Evolutionary conservation across 2,888 invertebrate genomes (phyloP), one percentile per base, ranked within the genome.

Genomic region (Mamestra brassicae): DNA sequence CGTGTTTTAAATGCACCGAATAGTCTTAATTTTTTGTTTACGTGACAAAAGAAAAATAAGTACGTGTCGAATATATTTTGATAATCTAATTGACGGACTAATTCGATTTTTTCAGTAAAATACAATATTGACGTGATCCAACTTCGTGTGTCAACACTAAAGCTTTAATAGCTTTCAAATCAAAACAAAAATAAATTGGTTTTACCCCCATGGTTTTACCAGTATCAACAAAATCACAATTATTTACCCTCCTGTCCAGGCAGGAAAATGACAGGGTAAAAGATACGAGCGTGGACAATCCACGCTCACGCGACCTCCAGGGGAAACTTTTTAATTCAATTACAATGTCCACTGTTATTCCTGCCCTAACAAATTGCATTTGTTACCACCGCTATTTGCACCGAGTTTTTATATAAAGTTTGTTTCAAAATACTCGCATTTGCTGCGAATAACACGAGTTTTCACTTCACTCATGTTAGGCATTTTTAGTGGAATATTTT

Each of bases 321-420:
- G 80, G 86, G 65, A 78, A 71, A 89, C 87, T 83, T 90, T 90
- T 90, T 89, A 90, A 91, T 91, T 91, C 85, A 83, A 88, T 91
- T 90, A 87, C 78, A 55, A 72, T 77, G 77, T 76, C 82, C 69
- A 75, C 75, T 76, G 85, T 87, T 87, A 87, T 87, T 85, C 72
- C 84, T 81, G 78, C 71, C 74, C 64, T 72, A 80, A 85, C 86
- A 84, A 87, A 89, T 89, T 85, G 85, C 84, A 81, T 85, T 83
- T 72, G 75, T 74, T 76, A 55, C 76, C 67, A 42, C 13, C n/a
- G 75, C 66, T 78, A 76, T 83, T 78, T 83, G 80, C 77, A 71
- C 65, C 15, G 62, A 34, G 68, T 72, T 76, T 76, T 78, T 71
- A 65, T 83, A 70, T 1, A 75, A 76, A 77, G 60, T 79, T 81